phyloP scores from a whole-genome alignment of 2,888 invertebrate genomes.

The Melinaea menophilus region DNA sequence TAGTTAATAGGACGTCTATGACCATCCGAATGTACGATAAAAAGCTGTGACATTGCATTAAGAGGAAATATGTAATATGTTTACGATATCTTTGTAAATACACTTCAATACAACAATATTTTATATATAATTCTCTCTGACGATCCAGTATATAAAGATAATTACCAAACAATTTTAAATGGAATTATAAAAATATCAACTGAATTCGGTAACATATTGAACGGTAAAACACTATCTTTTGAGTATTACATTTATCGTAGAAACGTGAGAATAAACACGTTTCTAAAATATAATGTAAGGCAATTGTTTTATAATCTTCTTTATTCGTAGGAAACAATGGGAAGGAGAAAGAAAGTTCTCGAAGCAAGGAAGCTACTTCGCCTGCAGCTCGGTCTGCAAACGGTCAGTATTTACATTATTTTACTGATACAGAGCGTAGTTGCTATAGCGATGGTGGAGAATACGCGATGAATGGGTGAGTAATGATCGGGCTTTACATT shows the following conservation, averaged over 20 bases:
- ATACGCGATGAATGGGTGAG: conserved; percentile 63
- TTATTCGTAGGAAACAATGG: conserved; percentile 84
- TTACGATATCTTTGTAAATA: no score
- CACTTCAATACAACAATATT: no score
- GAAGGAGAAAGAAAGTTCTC: conserved; percentile 81
- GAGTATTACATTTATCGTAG: conserved; percentile 10
- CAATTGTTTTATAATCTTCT: conserved; percentile 25
- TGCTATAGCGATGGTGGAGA: conserved; percentile 55
- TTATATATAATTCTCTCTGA: no score
- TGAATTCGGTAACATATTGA: no score
- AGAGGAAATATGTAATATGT: no score
- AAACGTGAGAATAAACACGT: conserved; percentile 33
- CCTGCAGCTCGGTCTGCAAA: conserved; percentile 82
- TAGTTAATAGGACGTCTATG: conserved; percentile 20
- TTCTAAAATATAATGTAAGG: conserved; percentile 12
- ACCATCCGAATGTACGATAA: neutral
- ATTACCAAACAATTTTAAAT: no score
- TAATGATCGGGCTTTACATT: conserved; percentile 57
- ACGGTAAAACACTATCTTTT: neutral
- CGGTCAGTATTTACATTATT: conserved; percentile 63
- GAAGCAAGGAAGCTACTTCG: conserved; percentile 83
- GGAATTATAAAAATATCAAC: no score
- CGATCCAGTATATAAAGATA: no score
- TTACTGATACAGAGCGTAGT: conserved; percentile 29
- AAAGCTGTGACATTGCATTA: neutral